Base-by-base conservation (phyloP, 2,888 invertebrate species). In the Pediacus dermestoides region DNA sequence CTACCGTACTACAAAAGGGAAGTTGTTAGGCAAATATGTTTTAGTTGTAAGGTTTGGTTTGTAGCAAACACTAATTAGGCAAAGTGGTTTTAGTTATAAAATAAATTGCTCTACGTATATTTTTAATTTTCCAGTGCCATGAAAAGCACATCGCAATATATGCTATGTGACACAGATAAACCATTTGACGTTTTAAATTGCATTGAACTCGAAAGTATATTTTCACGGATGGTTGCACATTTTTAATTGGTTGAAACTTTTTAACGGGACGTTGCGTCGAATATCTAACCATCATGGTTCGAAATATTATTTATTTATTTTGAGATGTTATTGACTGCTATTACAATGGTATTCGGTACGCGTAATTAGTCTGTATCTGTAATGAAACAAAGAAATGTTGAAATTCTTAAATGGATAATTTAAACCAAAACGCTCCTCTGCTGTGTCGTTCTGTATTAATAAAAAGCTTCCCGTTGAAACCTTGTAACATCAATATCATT, bases 21-120 rank as follows among this genome's bases (percentile, higher is more conserved):
- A 18, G 21, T 18, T 18, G 21, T 18, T 18, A n/a, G n/a, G 21
- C 21, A 18, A 18, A 18, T 18, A 18, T n/a, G n/a, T 18, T 18
- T 7, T 18, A 18, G 21, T 18, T 18, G 21, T 18, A n/a, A 18
- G 21, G 21, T 18, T 18, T 36, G 21, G 21, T 18, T 18, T 36
- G 27, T n/a, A 36, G 36, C 36, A 36, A 22, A 26, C 31, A 35
- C 42, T 42, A 42, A 42, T 42, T 42, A 39, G 33, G 35, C 42
- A 39, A 42, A 42, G 42, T 42, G 42, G 37, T 42, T 42, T 39
- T 38, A 37, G 42, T 39, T 42, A 37, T 42, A 37, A 32, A 38
- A 39, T 42, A 30, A 32, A 42, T 39, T 42, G 42, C 35, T 39
- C 21, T 15, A 11, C 34, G 25, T 31, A 25, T 39, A 42, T 39